phyloP scores from a whole-genome alignment of 2,888 invertebrate genomes.

The Troilus luridus region DNA sequence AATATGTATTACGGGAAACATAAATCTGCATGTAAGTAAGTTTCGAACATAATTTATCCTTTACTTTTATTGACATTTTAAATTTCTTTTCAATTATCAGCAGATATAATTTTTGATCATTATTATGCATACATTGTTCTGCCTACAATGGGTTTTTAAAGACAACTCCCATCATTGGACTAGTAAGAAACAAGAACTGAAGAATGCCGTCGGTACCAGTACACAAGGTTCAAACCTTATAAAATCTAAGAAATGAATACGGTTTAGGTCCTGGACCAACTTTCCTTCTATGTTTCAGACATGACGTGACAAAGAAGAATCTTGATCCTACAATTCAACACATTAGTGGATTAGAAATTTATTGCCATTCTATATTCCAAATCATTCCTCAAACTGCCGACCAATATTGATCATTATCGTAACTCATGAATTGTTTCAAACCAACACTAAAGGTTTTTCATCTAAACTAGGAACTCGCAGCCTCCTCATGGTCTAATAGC shows the following conservation, averaged over 20 bases:
- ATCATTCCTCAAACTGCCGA: not conserved
- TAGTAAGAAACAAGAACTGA: not conserved
- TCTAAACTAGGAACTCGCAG: not conserved
- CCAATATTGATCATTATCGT: too few relatives aligned
- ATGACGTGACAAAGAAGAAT: not conserved
- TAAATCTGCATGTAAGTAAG: not conserved
- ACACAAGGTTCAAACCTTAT: not conserved
- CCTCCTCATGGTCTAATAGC: not conserved
- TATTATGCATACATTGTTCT: not conserved
- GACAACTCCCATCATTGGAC: not conserved
- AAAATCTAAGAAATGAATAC: slow-evolving; percentile 12
- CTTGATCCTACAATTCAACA: not conserved
- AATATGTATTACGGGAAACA: not conserved
- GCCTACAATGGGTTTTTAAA: not conserved
- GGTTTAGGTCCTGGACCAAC: not conserved
- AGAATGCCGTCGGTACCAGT: not conserved
- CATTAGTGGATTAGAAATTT: not conserved
- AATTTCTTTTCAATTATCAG: not conserved
- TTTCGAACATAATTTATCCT: not conserved
- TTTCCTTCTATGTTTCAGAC: not conserved
- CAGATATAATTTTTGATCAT: not conserved
- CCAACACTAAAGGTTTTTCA: not conserved
- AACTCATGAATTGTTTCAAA: not conserved
- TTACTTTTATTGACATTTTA: not conserved
- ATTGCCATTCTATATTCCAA: not conserved